Percentiles rank a stretch among this genome's conserved stretches.
Evolutionary conservation across 2,113 vertebrate species (phyloP).

Genomic region (Malurus cyaneus): DNA sequence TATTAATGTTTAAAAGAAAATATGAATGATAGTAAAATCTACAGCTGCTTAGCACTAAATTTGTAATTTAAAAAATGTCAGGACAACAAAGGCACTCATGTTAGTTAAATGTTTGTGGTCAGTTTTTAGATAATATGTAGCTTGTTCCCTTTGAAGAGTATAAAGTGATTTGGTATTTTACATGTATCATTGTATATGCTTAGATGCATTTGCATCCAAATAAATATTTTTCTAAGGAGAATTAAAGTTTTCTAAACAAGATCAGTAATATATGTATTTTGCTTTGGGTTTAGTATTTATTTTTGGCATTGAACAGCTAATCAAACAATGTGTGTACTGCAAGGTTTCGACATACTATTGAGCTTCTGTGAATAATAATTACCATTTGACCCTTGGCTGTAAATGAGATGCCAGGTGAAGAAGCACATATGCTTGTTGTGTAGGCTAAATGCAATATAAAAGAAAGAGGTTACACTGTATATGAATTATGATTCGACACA

Average conservation of each 20-base stretch:
- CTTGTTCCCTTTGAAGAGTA: not conserved
- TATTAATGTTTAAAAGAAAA: constrained; percentile 33
- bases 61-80: not conserved
- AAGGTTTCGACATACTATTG: constrained; percentile 14
- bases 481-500: constrained; percentile 80
- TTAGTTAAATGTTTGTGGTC: not conserved
- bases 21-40: not conserved
- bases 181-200: not conserved
- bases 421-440: constrained; percentile 64
- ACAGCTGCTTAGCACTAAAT: not conserved
- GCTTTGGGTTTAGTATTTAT: not conserved
- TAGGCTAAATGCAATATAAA: constrained; percentile 70
- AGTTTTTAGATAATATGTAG: not conserved
- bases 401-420: constrained; percentile 78
- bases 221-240: not conserved
- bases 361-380: constrained; percentile 68
- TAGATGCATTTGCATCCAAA: not conserved
- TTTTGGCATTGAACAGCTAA: constrained; percentile 47
- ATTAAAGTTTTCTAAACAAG: not conserved
- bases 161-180: not conserved
- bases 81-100: not conserved
- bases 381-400: constrained; percentile 71
- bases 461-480: constrained; percentile 70
- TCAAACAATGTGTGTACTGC: not conserved
- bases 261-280: not conserved